A percentile compares a stretch with the other conserved stretches of the same genome.
phyloP scores from a whole-genome alignment of 2,888 invertebrate species.

The Strigamia transsilvanica region DNA sequence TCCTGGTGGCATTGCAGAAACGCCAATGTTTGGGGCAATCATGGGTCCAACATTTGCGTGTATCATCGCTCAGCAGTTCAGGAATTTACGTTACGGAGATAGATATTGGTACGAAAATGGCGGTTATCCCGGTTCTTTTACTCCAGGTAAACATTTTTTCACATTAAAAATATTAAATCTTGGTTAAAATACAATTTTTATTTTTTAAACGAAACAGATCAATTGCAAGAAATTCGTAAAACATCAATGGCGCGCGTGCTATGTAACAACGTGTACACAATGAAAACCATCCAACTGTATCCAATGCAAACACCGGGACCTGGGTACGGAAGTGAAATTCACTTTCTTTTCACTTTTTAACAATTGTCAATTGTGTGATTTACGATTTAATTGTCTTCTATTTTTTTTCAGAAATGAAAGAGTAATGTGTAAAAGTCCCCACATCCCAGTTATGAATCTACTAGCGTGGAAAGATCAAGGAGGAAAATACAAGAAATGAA shows the following conservation, averaged over 20 bases:
- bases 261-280: slow-evolving; percentile 56
- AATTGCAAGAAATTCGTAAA: slow-evolving; percentile 57
- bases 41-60: slow-evolving; percentile 87
- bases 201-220: slow-evolving; percentile 53
- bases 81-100: slow-evolving; percentile 81
- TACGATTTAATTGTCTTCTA: not conserved
- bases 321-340: slow-evolving; percentile 53
- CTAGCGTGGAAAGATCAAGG: slow-evolving; percentile 53
- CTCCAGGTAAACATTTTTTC: slow-evolving; percentile 68
- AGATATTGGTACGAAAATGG: slow-evolving; percentile 87
- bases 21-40: slow-evolving; percentile 76
- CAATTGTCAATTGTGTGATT: slow-evolving; percentile 35
- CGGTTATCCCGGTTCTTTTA: slow-evolving; percentile 73
- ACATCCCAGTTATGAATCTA: slow-evolving; percentile 49
- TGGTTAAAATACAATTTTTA: not conserved
- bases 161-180: not conserved
- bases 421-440: slow-evolving; percentile 54
- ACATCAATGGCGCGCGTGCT: slow-evolving; percentile 55
- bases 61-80: slow-evolving; percentile 84
- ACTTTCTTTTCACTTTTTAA: slow-evolving; percentile 13
- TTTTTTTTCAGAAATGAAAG: slow-evolving; percentile 55
- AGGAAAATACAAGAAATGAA: slow-evolving; percentile 41
- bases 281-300: slow-evolving; percentile 56
- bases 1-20: slow-evolving; percentile 85
- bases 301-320: slow-evolving; percentile 56